phyloP scores from a whole-genome alignment of 2,113 vertebrate species.

The Plectropomus leopardus region DNA sequence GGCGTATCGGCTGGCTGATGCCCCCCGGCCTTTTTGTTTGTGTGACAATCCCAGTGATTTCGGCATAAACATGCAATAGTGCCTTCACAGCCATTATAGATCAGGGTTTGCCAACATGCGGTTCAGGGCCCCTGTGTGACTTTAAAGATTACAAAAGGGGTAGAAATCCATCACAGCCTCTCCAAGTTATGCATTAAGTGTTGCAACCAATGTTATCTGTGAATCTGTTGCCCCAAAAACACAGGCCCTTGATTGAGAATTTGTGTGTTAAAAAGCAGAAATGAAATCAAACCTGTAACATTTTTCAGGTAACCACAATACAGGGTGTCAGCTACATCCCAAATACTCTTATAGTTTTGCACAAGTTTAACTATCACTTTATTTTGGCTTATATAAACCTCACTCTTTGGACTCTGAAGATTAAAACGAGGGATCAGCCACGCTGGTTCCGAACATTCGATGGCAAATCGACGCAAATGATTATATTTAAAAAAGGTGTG shows the following conservation, averaged over 20 bases:
- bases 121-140: constrained; percentile 26
- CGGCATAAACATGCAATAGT: constrained; percentile 59
- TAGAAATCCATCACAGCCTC: constrained; percentile 12
- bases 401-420: not conserved
- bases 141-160: constrained; percentile 22
- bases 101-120: constrained; percentile 42
- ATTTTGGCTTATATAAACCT: constrained; percentile 10
- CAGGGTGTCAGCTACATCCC: constrained; percentile 43
- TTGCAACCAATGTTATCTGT: constrained; percentile 17
- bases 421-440: too few species aligned
- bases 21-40: constrained; percentile 19
- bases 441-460: too few species aligned
- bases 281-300: constrained; percentile 5
- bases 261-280: constrained; percentile 21
- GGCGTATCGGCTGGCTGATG: constrained; percentile 51
- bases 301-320: constrained; percentile 5
- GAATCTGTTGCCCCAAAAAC: constrained; percentile 5
- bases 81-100: constrained; percentile 60
- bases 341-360: constrained; percentile 57
- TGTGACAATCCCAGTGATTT: constrained; percentile 24
- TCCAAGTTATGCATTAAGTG: not conserved
- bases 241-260: constrained; percentile 3
- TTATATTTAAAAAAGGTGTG: constrained; percentile 8
- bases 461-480: not conserved
- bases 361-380: constrained; percentile 54